phyloP scores from a whole-genome alignment of 2,888 invertebrate genomes.

The Timandra comae region DNA sequence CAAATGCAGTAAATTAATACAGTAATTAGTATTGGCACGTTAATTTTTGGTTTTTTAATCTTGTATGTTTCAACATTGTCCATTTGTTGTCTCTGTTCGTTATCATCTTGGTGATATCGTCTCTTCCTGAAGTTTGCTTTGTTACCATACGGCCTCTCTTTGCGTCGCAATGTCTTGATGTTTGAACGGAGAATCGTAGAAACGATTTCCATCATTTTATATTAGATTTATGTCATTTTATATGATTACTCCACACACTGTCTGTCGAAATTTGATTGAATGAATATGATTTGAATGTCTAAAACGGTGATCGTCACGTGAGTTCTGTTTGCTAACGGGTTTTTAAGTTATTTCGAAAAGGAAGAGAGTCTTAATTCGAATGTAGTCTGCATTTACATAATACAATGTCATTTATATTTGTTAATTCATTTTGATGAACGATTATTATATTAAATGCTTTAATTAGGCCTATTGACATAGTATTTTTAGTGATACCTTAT shows the following conservation, averaged over 20 bases:
- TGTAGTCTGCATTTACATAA: too few species aligned
- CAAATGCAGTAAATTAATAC: slow-evolving; percentile 58
- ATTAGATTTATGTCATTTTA: slow-evolving; percentile 57
- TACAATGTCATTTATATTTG: too few species aligned
- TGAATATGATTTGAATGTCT: slow-evolving; percentile 15
- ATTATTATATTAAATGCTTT: too few species aligned
- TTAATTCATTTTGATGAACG: too few species aligned
- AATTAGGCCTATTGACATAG: too few species aligned
- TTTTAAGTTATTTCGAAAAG: too few species aligned
- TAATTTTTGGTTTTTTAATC: slow-evolving; percentile 45
- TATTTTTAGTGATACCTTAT: too few species aligned
- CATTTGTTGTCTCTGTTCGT: slow-evolving; percentile 41
- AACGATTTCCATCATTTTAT: slow-evolving; percentile 69
- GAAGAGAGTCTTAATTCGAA: too few species aligned
- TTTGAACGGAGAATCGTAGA: slow-evolving; percentile 56
- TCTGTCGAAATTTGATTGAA: slow-evolving; percentile 20
- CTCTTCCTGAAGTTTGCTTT: slow-evolving; percentile 43
- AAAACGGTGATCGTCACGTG: slow-evolving; percentile 27
- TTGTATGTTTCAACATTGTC: slow-evolving; percentile 65
- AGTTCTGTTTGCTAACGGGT: slow-evolving; percentile 1
- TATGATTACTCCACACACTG: slow-evolving; percentile 31
- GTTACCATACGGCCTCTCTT: slow-evolving; percentile 37
- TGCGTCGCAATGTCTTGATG: slow-evolving; percentile 35
- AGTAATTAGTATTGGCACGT: slow-evolving; percentile 42
- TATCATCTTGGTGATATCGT: slow-evolving; percentile 29